A percentile compares a stretch with the other conserved stretches of the same genome.
Conservation (phyloP, 2,797 vertebrate genomes). For the Okamejei kenojei region DNA sequence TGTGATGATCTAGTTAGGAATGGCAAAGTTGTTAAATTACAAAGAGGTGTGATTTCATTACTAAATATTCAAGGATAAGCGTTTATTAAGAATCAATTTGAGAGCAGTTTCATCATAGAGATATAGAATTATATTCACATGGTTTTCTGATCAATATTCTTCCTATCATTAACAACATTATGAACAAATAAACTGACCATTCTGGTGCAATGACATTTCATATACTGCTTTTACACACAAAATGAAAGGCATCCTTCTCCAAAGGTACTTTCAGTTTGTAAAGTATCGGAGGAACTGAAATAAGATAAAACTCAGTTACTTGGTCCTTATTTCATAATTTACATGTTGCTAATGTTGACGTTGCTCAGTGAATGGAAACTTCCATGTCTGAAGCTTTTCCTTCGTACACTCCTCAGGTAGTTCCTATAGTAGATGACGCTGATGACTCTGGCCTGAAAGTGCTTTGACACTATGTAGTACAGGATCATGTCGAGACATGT, state of each 20-base stretch:
- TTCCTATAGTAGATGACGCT: slow-evolving; percentile 93
- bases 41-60: background rate
- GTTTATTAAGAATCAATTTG: background rate
- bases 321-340: background rate
- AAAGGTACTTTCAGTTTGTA: background rate
- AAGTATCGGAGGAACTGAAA: background rate
- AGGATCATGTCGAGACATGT: slow-evolving; percentile 86
- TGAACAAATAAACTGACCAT: background rate
- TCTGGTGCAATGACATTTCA: background rate
- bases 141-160: background rate
- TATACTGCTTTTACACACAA: background rate
- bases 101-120: background rate
- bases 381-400: slow-evolving; percentile 75
- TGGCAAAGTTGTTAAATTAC: slow-evolving; percentile 2
- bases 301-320: background rate
- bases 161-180: no score
- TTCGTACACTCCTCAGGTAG: slow-evolving; percentile 82
- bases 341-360: slow-evolving; percentile 57
- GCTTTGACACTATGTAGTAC: slow-evolving; percentile 94
- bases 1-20: background rate
- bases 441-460: slow-evolving; percentile 92
- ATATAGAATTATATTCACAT: background rate
- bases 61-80: slow-evolving; percentile 9
- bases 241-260: background rate
- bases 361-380: slow-evolving; percentile 85